These are phyloP conservation scores for Nothobranchius kuhntae DNA, from an alignment of 2,113 vertebrate genomes.

Conservation along the genomic window DNA sequence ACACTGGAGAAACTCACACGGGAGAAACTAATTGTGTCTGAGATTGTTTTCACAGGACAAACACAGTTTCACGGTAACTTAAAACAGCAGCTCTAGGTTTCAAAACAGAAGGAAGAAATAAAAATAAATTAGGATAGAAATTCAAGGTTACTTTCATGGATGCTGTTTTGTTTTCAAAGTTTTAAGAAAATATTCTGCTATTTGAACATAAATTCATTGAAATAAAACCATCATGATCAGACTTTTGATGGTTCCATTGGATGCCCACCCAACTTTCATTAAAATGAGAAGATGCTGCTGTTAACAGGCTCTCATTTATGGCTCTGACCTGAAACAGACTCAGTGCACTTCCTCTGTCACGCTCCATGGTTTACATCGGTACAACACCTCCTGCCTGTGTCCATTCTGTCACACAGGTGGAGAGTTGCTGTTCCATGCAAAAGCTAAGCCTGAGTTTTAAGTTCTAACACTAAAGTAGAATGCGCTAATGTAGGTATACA, in stretches of 20 bases:
- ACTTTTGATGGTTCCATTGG: no score
- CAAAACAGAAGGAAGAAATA: no score
- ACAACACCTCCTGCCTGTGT: not conserved
- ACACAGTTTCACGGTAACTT: not conserved
- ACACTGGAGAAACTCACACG: constrained; percentile 27
- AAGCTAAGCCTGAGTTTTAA: not conserved
- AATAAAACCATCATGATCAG: no score
- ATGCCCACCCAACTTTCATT: not conserved
- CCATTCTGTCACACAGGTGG: not conserved
- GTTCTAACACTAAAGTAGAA: not conserved
- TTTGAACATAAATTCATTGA: no score
- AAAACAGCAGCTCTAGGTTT: no score
- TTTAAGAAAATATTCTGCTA: no score
- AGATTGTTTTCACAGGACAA: constrained; percentile 51
- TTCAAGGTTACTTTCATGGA: no score
- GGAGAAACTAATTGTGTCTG: constrained; percentile 49
- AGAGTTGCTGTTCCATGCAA: not conserved
- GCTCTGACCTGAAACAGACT: not conserved
- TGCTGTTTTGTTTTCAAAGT: no score
- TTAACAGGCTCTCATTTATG: not conserved
- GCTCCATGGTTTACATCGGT: not conserved
- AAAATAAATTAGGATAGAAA: no score
- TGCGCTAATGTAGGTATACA: no score
- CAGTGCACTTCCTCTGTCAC: not conserved
- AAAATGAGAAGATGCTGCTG: not conserved